A percentile compares a stretch with the other conserved stretches of the same genome.
Evolutionary conservation across 2,797 vertebrate species (phyloP).

Genomic region (Phalanger gymnotis): DNA sequence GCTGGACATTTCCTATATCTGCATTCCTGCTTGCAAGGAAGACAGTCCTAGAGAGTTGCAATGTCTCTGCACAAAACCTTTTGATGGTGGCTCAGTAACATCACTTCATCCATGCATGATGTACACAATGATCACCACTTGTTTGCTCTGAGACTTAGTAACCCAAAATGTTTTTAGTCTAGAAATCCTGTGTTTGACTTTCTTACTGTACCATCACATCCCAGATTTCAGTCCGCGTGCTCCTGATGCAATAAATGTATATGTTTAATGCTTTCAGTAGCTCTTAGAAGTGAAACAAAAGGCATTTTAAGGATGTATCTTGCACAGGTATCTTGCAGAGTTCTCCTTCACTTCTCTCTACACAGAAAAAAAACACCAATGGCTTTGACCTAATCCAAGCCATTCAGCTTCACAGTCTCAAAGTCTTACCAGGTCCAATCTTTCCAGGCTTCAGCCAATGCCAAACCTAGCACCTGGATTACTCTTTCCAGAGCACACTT

Average conservation of each 20-base stretch:
- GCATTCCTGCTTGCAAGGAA: constrained; percentile 12
- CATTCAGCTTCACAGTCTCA: neutral
- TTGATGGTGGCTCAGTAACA: neutral
- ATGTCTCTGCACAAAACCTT: constrained; percentile 13
- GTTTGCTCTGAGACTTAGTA: constrained; percentile 34
- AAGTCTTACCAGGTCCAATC: neutral
- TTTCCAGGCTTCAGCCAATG: neutral
- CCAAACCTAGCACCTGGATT: neutral
- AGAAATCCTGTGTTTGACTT: neutral
- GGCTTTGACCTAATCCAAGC: too few relatives aligned
- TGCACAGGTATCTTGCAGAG: neutral
- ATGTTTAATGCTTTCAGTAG: too few relatives aligned
- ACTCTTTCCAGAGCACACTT: neutral
- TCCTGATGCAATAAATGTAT: neutral
- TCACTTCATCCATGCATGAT: constrained; percentile 29
- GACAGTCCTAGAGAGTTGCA: neutral
- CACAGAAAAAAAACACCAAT: neutral
- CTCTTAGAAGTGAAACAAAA: neutral
- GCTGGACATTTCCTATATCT: constrained; percentile 25
- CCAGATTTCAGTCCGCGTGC: neutral
- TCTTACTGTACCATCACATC: neutral
- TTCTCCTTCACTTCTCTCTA: neutral
- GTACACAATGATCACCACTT: neutral
- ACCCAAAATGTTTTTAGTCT: neutral
- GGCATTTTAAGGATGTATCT: neutral